Evolutionary conservation across 2,888 invertebrate genomes (phyloP), one percentile per base, ranked within the genome.

Genomic region (Creontiades dilutus): DNA sequence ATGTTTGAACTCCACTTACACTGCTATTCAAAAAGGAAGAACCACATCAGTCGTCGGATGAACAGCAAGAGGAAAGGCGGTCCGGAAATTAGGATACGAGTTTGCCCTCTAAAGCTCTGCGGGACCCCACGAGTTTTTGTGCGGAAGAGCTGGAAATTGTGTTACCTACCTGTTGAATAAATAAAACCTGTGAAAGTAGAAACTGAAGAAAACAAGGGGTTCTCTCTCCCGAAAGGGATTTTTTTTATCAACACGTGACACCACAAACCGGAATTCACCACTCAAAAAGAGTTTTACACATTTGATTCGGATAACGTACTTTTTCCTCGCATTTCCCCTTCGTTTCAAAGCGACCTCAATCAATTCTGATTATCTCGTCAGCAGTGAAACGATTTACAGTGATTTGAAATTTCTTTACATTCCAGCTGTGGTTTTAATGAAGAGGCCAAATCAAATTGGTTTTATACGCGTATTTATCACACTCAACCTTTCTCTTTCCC

Each of bases 111-210:
- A 19, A 84, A 48, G 23, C 23, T 48, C n/a, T 75, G 37, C 19
- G 14, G 82, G 55, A n/a, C 11, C 16, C 23, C 52, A 19, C 23
- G 85, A n/a, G 68, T 28, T 46, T n/a, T 27, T 28, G 61, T 12
- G 52, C 13, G 16, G 61, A 61, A 61, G 61, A n/a, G n/a, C 61
- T 19, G 16, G 19, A 61, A 61, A 61, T 19, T 16, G 61, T 19
- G 61, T 61, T 61, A 68, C 68, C 23, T 12, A 68, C 23, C 23
- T 68, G 68, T 68, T 68, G 27, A 68, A 68, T 68, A 68, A 68
- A 68, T 68, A 68, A 68, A 68, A 23, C 23, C 4, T 68, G 68
- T 68, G 68, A 68, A 23, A 68, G 68, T 68, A 13, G 68, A 68
- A 68, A 23, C 23, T 68, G 68, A 19, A 68, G 68, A 68, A 68